These are phyloP conservation scores for Pomatostomus ruficeps DNA, from an alignment of 2,113 vertebrate genomes.

Conservation along the genomic window DNA sequence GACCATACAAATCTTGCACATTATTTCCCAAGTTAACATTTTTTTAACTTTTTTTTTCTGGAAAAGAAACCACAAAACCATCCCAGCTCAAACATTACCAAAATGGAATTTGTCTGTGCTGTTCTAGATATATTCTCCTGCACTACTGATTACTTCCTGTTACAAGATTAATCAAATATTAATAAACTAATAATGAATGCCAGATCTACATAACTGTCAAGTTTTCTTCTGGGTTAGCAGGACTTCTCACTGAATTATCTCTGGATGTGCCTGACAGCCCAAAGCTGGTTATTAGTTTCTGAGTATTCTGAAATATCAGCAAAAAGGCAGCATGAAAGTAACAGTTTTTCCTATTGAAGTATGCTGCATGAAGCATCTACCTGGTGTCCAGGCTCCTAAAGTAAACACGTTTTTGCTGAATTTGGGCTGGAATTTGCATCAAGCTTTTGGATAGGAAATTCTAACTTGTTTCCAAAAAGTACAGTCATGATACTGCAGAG, in stretches of 20 bases:
- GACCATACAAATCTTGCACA: not conserved
- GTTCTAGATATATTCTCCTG: not conserved
- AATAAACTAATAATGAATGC: slow-evolving; percentile 8
- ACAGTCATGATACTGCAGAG: fast-evolving
- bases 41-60: not conserved
- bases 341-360: not conserved
- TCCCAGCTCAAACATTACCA: not conserved
- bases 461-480: not conserved
- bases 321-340: not conserved
- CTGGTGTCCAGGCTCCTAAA: not conserved
- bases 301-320: not conserved
- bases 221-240: not conserved
- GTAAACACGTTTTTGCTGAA: not conserved
- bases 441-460: not conserved
- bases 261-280: not conserved
- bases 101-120: not conserved
- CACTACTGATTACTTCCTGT: not conserved
- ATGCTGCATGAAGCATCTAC: not conserved
- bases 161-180: slow-evolving; percentile 7
- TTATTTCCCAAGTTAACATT: not conserved
- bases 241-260: not conserved
- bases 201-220: not conserved
- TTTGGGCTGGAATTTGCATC: not conserved
- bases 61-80: not conserved
- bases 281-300: not conserved